Percentiles rank a stretch among this genome's conserved stretches.
These are phyloP conservation scores for Myiozetetes cayanensis DNA, from an alignment of 2,113 vertebrate species.

Conservation along the genomic window DNA sequence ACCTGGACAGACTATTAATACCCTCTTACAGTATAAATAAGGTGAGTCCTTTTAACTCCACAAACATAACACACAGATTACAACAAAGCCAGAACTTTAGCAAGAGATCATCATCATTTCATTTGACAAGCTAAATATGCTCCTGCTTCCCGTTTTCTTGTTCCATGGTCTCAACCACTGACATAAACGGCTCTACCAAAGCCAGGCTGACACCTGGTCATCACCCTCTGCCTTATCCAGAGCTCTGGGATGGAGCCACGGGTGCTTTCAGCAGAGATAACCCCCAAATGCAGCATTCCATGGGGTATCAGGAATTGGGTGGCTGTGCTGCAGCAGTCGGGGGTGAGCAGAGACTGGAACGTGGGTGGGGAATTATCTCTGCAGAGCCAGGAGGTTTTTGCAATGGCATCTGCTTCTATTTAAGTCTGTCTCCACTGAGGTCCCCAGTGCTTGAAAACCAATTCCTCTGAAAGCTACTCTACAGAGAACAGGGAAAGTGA, in stretches of 20 bases:
- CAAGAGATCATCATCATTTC: neutral
- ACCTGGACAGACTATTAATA: neutral
- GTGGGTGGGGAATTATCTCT: neutral
- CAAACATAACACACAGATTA: neutral
- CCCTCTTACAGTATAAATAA: neutral
- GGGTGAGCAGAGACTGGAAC: neutral
- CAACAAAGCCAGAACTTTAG: neutral
- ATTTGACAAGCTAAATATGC: neutral
- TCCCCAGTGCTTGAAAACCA: neutral
- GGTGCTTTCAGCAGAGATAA: neutral
- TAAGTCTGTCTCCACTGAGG: neutral
- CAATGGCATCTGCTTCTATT: conserved; percentile 14
- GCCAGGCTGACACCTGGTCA: neutral
- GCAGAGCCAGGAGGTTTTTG: neutral
- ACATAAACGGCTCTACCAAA: neutral
- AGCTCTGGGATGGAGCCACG: neutral
- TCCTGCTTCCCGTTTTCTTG: conserved; percentile 10
- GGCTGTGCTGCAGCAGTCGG: neutral
- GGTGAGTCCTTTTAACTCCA: neutral
- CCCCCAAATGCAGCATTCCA: neutral
- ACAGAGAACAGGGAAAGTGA: neutral
- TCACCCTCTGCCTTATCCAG: neutral
- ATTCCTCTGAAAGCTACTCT: neutral
- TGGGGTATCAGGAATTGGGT: neutral
- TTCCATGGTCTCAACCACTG: neutral